phyloP scores from a whole-genome alignment of 2,113 vertebrate species.

The Oxygymnocypris stewartii region DNA sequence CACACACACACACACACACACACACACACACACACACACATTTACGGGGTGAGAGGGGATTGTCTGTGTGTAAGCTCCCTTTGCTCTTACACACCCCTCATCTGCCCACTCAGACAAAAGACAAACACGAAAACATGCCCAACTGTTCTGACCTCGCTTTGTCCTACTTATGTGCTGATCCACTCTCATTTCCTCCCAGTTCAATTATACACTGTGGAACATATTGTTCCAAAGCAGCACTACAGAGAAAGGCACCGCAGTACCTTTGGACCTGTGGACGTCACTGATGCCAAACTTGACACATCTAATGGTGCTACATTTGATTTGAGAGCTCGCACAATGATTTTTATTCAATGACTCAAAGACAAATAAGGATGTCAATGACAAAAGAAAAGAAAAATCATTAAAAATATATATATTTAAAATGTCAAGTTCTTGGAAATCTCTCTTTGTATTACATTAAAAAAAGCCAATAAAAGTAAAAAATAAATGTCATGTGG shows the following conservation, averaged over 20 bases:
- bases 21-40: background rate
- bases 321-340: background rate
- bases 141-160: background rate
- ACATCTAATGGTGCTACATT: background rate
- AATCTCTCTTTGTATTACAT: background rate
- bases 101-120: conserved; percentile 21
- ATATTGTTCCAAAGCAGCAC: background rate
- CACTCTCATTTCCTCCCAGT: background rate
- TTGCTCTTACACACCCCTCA: conserved; percentile 6
- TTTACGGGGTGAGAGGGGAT: background rate
- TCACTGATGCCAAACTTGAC: background rate
- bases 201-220: background rate
- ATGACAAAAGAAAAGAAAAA: background rate
- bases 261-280: background rate
- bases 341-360: background rate
- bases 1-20: background rate
- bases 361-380: background rate
- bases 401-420: background rate
- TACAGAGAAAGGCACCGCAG: background rate
- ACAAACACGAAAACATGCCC: background rate
- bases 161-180: background rate
- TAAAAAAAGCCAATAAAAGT: background rate
- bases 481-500: background rate
- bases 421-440: background rate
- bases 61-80: background rate